These are phyloP conservation scores for Potamarius usumacintae DNA, from an alignment of 2,113 vertebrate genomes.

Conservation along the genomic window DNA sequence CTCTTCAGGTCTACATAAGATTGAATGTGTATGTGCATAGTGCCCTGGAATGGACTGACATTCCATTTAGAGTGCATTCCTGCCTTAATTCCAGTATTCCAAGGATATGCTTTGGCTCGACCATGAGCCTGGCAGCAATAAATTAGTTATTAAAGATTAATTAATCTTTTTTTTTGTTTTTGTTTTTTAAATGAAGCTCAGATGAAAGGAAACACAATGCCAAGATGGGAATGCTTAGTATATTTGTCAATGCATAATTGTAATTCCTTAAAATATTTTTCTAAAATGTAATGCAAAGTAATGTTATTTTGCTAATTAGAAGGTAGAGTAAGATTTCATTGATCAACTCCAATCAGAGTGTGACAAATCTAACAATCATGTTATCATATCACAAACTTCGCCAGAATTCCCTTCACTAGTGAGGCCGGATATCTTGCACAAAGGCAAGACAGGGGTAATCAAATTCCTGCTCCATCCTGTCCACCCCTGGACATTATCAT, in stretches of 20 bases:
- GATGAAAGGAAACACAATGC: not conserved
- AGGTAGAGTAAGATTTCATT: not conserved
- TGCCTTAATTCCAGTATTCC: not conserved
- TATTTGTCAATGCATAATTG: not conserved
- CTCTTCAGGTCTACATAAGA: not conserved
- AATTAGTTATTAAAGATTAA: not conserved
- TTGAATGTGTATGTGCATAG: not conserved
- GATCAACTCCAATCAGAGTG: not conserved
- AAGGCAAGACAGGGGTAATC: too few relatives aligned
- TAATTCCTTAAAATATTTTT: not conserved
- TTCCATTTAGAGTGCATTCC: not conserved
- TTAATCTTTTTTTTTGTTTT: not conserved
- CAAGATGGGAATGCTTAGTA: not conserved
- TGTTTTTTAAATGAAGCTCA: not conserved
- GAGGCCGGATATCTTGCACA: too few relatives aligned
- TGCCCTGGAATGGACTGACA: not conserved
- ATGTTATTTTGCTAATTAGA: not conserved
- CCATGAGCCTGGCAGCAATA: not conserved
- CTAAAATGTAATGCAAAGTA: not conserved
- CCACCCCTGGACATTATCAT: too few relatives aligned
- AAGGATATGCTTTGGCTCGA: not conserved
- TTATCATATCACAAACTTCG: not conserved
- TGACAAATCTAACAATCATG: not conserved
- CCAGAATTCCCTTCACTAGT: too few relatives aligned
- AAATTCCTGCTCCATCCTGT: too few relatives aligned